Evolutionary conservation across 1,140 invertebrate genomes (phyloP), one percentile per base, ranked within the genome.

Genomic region (Drosophila neocordata): DNA sequence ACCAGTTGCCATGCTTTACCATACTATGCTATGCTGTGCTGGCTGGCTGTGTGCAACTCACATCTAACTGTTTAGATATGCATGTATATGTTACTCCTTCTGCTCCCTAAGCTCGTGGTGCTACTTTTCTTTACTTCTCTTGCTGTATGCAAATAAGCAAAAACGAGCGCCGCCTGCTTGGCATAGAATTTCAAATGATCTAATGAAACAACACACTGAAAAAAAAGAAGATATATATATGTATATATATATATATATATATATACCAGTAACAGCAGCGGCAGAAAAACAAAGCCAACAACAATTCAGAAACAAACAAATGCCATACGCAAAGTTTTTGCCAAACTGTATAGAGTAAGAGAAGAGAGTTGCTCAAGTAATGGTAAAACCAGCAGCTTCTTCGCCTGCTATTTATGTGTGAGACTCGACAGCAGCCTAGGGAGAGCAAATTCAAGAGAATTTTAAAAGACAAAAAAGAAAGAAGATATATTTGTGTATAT

Each of bases 141-240:
- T n/a, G 20, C n/a, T 53, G 66, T 81, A 82, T 82, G 79, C 70
- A 82, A 82, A 82, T 82, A 67, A 65, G 79, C 69, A 64, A 69
- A 76, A 75, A 78, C 66, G 59, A 67, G 53, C 6, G 64, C 56
- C 79, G 65, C 70, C 79, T 82, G 79, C 79, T 73, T 73, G 79
- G 72, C 72, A 83, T 83, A 83, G 79, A 76, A 83, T 83, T 83
- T 76, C 75, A 83, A 84, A 84, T 84, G 81, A 80, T 84, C 80
- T 79, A 84, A 84, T 85, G 65, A 80, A 85, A 79, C 58, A 76
- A 64, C 60, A 56, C 37, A 56, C 24, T 18, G 12, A 11, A 8
- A 64, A 27, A 31, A 15, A 24, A n/a, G n/a, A n/a, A n/a, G n/a
- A 24, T 24, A 24, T 24, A 24, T 24, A 24, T 24, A 24, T 0